Conservation (phyloP, 2,113 vertebrate species). For the Coryphaenoides rupestris region DNA sequence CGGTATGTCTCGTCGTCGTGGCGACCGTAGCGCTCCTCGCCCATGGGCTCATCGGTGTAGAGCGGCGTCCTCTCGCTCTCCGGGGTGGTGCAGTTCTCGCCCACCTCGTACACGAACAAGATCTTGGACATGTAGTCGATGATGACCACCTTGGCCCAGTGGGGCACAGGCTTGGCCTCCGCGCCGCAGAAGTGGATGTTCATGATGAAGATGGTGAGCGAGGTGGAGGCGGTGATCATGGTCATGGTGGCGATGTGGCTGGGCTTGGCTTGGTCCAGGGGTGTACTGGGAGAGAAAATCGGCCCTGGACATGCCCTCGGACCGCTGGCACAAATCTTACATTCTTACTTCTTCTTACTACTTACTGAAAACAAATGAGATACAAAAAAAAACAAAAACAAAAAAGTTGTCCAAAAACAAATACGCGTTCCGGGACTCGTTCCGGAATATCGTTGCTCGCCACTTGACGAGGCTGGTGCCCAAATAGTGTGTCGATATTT, state of each 20-base stretch:
- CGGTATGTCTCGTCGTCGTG: conserved; percentile 38
- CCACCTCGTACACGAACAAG: conserved; percentile 93
- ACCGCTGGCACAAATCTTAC: too few relatives aligned
- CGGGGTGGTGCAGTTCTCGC: conserved; percentile 85
- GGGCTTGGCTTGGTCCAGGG: too few relatives aligned
- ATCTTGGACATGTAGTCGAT: conserved; percentile 96
- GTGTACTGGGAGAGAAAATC: too few relatives aligned
- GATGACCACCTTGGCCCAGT: conserved; percentile 93
- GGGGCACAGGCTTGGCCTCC: conserved; percentile 92
- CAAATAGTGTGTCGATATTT: too few relatives aligned
- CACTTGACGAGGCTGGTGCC: too few relatives aligned
- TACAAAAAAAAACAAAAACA: too few relatives aligned
- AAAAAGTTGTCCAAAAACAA: too few relatives aligned
- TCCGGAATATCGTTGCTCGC: too few relatives aligned
- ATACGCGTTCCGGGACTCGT: too few relatives aligned
- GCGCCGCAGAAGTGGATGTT: conserved; percentile 96
- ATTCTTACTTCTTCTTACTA: too few relatives aligned
- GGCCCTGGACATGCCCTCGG: too few relatives aligned
- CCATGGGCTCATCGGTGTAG: conserved; percentile 61
- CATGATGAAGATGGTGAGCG: conserved; percentile 97
- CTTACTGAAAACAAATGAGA: too few relatives aligned
- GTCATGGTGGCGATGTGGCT: conserved; percentile 99
- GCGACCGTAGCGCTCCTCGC: conserved; percentile 20
- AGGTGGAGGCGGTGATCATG: conserved; percentile 97
- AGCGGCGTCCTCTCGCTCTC: conserved; percentile 58